phyloP scores from a whole-genome alignment of 2,113 vertebrate genomes.

The Pteronura brasiliensis region DNA sequence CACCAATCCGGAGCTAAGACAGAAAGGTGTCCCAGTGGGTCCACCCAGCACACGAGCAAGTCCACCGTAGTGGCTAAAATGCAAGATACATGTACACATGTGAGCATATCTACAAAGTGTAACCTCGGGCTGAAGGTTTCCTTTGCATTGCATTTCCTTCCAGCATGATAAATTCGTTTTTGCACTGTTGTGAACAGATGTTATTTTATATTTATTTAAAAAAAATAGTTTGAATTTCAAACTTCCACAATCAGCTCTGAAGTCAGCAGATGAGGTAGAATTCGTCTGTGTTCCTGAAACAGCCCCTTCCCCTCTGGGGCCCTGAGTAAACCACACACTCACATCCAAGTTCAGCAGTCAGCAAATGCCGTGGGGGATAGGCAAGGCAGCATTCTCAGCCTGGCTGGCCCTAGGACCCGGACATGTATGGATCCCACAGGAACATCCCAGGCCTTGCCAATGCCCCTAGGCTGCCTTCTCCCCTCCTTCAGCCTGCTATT shows the following conservation, averaged over 20 bases:
- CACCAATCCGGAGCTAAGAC: rapidly evolving
- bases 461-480: too few relatives aligned
- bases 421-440: rapidly evolving
- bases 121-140: not conserved
- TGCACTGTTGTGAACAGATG: not conserved
- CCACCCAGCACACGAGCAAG: rapidly evolving
- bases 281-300: not conserved
- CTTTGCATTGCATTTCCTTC: not conserved
- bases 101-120: not conserved
- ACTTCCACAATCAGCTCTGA: not conserved
- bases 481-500: not conserved
- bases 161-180: not conserved
- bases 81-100: rapidly evolving
- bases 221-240: not conserved
- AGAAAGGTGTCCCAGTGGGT: rapidly evolving
- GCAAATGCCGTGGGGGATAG: rapidly evolving
- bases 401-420: not conserved
- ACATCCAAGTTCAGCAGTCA: not conserved
- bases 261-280: not conserved
- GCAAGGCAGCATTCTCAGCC: rapidly evolving
- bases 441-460: too few relatives aligned
- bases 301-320: not conserved
- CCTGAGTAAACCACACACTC: not conserved
- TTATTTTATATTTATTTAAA: not conserved
- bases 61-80: rapidly evolving